Percentiles rank a stretch among this genome's conserved stretches.
Conservation (phyloP, 2,888 invertebrate species). For the Dicyrtoma fusca region DNA sequence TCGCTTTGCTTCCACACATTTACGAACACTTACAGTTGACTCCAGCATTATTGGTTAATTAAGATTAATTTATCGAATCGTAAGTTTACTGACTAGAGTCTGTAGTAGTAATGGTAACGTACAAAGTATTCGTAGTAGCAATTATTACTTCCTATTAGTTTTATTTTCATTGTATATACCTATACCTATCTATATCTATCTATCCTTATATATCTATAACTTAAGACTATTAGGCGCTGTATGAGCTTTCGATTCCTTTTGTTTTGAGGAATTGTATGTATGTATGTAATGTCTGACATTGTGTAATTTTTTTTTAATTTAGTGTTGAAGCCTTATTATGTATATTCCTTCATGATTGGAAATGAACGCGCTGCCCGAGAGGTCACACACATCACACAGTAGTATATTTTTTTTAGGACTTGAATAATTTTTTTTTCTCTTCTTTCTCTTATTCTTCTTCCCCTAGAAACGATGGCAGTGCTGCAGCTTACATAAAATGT, state of each 20-base stretch:
- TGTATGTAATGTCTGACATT: neutral
- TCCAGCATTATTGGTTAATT: too few species aligned
- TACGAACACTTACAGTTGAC: too few species aligned
- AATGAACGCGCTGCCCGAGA: slow-evolving; percentile 24
- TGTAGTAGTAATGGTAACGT: too few species aligned
- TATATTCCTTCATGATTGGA: slow-evolving; percentile 12
- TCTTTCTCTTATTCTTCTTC: neutral
- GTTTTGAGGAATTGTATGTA: neutral
- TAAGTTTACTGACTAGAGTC: too few species aligned
- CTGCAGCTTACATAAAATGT: slow-evolving; percentile 1
- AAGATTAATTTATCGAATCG: too few species aligned
- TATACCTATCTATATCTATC: too few species aligned
- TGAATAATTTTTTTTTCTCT: neutral
- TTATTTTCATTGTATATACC: too few species aligned
- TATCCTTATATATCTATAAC: slow-evolving; percentile 4
- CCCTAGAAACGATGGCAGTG: slow-evolving; percentile 15
- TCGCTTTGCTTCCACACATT: too few species aligned
- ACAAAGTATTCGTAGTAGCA: too few species aligned
- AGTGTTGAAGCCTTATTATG: neutral
- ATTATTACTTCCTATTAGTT: too few species aligned
- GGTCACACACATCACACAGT: slow-evolving; percentile 25
- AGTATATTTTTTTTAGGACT: too few species aligned
- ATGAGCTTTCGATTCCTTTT: neutral
- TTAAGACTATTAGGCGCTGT: neutral
- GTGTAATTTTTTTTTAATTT: neutral